phyloP scores from a whole-genome alignment of 2,797 vertebrate genomes.

The Platyrinchus mystaceus region DNA sequence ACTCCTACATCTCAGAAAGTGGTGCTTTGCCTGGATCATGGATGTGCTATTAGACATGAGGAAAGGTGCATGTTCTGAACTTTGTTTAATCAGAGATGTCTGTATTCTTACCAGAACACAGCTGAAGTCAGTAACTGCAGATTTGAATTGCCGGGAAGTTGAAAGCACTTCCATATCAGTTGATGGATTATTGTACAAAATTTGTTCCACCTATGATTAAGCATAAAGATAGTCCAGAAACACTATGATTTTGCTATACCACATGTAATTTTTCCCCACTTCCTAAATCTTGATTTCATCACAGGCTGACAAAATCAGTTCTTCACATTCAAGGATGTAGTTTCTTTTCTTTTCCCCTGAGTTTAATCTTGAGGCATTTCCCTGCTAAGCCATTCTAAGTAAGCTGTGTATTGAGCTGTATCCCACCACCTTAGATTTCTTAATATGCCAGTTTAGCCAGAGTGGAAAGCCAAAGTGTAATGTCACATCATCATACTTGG shows the following conservation, averaged over 20 bases:
- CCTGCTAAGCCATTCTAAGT: neutral
- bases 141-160: neutral
- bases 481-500: neutral
- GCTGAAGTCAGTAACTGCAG: neutral
- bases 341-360: fast-evolving
- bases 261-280: neutral
- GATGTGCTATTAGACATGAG: neutral
- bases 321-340: neutral
- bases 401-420: neutral
- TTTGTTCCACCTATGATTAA: neutral
- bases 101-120: neutral
- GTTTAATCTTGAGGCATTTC: neutral
- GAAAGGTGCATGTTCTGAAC: neutral
- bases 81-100: neutral
- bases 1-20: neutral
- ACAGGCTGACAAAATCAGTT: neutral
- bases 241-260: neutral
- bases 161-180: neutral
- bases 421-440: neutral
- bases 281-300: neutral
- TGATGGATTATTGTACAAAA: neutral
- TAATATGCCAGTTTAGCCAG: neutral
- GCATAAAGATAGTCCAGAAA: neutral
- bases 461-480: neutral
- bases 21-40: neutral